These are phyloP conservation scores for Neopelma chrysocephalum DNA, from an alignment of 2,797 vertebrate species.

Conservation along the genomic window DNA sequence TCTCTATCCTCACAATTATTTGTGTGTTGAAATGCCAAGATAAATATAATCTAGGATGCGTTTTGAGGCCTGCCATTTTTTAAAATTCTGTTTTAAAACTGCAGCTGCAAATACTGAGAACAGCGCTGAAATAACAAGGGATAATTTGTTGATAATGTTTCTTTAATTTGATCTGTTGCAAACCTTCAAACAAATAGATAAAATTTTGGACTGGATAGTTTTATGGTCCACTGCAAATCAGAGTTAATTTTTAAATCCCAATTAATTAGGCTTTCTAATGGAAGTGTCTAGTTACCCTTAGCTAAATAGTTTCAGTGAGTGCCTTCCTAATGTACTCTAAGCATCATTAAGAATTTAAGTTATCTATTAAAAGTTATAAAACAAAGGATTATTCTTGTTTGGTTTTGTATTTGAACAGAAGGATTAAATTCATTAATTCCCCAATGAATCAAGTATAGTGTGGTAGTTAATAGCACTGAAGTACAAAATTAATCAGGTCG, in stretches of 20 bases:
- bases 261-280: slow-evolving; percentile 38
- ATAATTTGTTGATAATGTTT: neutral
- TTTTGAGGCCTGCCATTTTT: neutral
- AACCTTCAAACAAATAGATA: neutral
- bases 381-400: slow-evolving; percentile 42
- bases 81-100: neutral
- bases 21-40: neutral
- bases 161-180: neutral
- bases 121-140: neutral
- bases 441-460: slow-evolving; percentile 3
- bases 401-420: slow-evolving; percentile 43
- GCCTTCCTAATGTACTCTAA: slow-evolving; percentile 1
- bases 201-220: slow-evolving; percentile 12
- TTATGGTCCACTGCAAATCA: slow-evolving; percentile 1
- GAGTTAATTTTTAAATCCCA: slow-evolving; percentile 37
- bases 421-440: slow-evolving; percentile 45
- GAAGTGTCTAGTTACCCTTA: slow-evolving; percentile 26
- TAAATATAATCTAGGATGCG: neutral
- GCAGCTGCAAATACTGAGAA: neutral
- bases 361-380: slow-evolving; percentile 55
- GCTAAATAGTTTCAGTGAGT: slow-evolving; percentile 16
- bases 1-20: neutral
- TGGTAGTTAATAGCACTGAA: slow-evolving; percentile 45
- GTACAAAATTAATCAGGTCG: slow-evolving; percentile 47
- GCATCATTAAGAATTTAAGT: slow-evolving; percentile 34